Evolutionary conservation across 2,888 invertebrate genomes (phyloP).

Genomic region (Notocelia uddmanniana): DNA sequence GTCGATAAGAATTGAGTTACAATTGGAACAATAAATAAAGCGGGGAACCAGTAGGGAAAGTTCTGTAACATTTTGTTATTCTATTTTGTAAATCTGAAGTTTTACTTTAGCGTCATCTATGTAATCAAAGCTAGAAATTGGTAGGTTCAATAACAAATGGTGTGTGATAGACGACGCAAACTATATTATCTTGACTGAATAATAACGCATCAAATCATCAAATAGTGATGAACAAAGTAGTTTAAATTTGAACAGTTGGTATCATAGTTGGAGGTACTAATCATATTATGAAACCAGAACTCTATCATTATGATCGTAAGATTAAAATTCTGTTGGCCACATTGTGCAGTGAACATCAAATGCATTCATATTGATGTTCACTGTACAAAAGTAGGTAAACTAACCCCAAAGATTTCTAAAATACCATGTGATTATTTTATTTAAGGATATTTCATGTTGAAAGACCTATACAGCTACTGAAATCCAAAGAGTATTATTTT

Average conservation of each 20-base stretch:
- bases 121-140: background rate
- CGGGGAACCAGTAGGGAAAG: background rate
- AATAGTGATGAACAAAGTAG: background rate
- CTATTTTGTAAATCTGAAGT: background rate
- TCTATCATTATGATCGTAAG: background rate
- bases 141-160: background rate
- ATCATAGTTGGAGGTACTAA: background rate
- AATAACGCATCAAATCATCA: background rate
- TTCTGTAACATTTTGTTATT: background rate
- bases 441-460: slow-evolving; percentile 8
- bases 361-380: background rate
- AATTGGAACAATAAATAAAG: background rate
- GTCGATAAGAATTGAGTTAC: background rate
- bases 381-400: background rate
- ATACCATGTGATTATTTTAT: slow-evolving; percentile 26
- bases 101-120: background rate
- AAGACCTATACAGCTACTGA: slow-evolving; percentile 38
- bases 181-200: background rate
- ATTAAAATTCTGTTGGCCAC: background rate
- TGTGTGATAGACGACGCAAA: background rate
- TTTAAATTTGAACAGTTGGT: background rate
- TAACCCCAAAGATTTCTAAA: slow-evolving; percentile 28
- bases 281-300: background rate
- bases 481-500: slow-evolving; percentile 37
- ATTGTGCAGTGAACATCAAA: no score